Conservation (phyloP, 1,140 invertebrate species). For the Drosophila novamexicana region DNA sequence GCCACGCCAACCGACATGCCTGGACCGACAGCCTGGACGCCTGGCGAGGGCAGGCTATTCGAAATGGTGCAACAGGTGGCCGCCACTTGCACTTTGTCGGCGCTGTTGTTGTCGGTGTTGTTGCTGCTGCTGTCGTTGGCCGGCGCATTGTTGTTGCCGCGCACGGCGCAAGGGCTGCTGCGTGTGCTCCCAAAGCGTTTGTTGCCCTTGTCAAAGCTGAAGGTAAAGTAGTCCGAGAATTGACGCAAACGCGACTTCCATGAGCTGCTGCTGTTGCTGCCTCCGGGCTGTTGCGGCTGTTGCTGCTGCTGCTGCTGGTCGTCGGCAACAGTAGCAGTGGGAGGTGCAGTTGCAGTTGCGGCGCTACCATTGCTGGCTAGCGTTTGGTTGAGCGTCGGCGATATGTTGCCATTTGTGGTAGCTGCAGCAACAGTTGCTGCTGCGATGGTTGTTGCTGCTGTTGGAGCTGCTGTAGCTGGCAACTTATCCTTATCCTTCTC, state of each 20-base stretch:
- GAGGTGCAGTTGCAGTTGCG: constrained; percentile 15
- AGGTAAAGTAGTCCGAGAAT: constrained; percentile 82
- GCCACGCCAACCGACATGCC: constrained; percentile 20
- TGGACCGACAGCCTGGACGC: constrained; percentile 3
- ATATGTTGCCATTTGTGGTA: constrained; percentile 66
- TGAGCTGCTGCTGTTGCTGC: constrained; percentile 40
- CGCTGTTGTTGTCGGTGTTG: background rate
- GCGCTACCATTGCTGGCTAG: constrained; percentile 62
- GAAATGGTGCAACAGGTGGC: constrained; percentile 48
- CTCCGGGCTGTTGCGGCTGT: constrained; percentile 18
- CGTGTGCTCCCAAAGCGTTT: constrained; percentile 81
- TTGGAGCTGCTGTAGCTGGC: background rate
- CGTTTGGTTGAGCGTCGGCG: constrained; percentile 47
- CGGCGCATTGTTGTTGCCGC: constrained; percentile 69
- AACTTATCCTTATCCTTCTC: constrained; percentile 15
- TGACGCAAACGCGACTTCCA: constrained; percentile 81
- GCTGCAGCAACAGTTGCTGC: constrained; percentile 12
- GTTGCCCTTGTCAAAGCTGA: constrained; percentile 79
- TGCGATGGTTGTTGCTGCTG: constrained; percentile 9
- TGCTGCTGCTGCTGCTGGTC: constrained; percentile 18
- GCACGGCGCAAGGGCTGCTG: constrained; percentile 62
- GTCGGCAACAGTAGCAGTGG: constrained; percentile 9
- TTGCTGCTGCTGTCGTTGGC: background rate
- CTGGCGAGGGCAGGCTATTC: constrained; percentile 54
- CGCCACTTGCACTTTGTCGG: constrained; percentile 6